Conservation (phyloP, 1,140 invertebrate species). For the Coenobita brevimanus region DNA sequence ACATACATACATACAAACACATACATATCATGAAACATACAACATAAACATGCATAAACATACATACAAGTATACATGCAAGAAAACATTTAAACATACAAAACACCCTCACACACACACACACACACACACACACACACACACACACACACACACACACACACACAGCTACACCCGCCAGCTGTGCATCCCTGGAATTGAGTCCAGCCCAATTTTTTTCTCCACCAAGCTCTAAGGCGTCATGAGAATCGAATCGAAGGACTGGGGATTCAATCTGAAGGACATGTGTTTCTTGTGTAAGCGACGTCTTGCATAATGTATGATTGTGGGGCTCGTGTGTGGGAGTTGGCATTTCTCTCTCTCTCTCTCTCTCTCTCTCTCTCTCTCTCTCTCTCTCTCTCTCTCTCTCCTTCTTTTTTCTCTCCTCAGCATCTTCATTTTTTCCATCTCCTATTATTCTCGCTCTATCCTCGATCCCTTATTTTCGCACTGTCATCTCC, state of each 20-base stretch:
- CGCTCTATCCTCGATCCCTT: not conserved
- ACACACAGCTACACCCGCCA: too few relatives aligned
- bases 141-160: slow-evolving; percentile 15
- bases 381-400: not conserved
- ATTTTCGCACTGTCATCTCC: not conserved
- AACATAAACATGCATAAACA: not conserved
- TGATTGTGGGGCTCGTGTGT: too few relatives aligned
- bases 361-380: not conserved
- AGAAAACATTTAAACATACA: not conserved
- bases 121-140: not conserved
- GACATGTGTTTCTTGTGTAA: too few relatives aligned
- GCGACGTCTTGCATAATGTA: too few relatives aligned
- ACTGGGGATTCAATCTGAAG: too few relatives aligned
- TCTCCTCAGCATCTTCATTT: not conserved
- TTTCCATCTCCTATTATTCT: not conserved
- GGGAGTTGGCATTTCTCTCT: too few relatives aligned
- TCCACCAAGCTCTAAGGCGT: too few relatives aligned
- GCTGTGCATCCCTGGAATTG: too few relatives aligned
- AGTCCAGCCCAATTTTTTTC: too few relatives aligned
- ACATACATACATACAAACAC: not conserved
- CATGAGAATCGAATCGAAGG: too few relatives aligned
- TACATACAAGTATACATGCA: not conserved
- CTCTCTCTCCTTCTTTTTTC: not conserved
- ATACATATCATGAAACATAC: not conserved
- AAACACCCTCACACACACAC: too few relatives aligned